Evolutionary conservation across 1,140 invertebrate genomes (phyloP).

Genomic region (Eubasilissa regina): DNA sequence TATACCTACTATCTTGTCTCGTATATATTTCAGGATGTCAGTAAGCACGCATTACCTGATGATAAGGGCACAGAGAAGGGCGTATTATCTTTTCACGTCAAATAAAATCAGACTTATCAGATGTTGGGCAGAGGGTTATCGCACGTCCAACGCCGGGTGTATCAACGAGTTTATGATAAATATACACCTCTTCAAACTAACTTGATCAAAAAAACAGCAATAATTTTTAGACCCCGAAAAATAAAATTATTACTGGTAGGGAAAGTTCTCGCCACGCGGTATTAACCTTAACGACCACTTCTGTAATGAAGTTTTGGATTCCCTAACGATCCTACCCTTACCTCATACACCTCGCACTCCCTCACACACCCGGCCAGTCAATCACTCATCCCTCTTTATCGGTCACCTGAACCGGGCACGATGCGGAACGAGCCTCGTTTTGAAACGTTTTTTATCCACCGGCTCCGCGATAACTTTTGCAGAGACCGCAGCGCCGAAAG

Average conservation of each 20-base stretch:
- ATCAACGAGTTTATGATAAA: too few species aligned
- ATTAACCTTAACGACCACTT: slow-evolving; percentile 36
- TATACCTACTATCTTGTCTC: too few species aligned
- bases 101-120: too few species aligned
- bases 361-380: not conserved
- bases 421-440: not conserved
- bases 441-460: too few species aligned
- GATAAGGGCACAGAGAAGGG: too few species aligned
- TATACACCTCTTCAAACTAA: slow-evolving; percentile 18
- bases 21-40: too few species aligned
- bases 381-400: not conserved
- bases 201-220: slow-evolving; percentile 15
- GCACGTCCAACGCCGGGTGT: too few species aligned
- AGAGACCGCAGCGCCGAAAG: not conserved
- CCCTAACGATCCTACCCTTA: slow-evolving; percentile 26
- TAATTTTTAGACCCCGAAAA: slow-evolving; percentile 14
- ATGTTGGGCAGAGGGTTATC: too few species aligned
- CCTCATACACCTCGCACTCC: not conserved
- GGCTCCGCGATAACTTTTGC: too few species aligned
- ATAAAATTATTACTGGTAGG: slow-evolving; percentile 8
- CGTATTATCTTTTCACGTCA: too few species aligned
- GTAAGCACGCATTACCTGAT: too few species aligned
- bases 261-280: slow-evolving; percentile 28
- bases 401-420: slow-evolving; percentile 13
- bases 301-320: slow-evolving; percentile 22